Evolutionary conservation across 2,113 vertebrate genomes (phyloP), one percentile per base, ranked within the genome.

Genomic region (Todiramphus saurophagus): DNA sequence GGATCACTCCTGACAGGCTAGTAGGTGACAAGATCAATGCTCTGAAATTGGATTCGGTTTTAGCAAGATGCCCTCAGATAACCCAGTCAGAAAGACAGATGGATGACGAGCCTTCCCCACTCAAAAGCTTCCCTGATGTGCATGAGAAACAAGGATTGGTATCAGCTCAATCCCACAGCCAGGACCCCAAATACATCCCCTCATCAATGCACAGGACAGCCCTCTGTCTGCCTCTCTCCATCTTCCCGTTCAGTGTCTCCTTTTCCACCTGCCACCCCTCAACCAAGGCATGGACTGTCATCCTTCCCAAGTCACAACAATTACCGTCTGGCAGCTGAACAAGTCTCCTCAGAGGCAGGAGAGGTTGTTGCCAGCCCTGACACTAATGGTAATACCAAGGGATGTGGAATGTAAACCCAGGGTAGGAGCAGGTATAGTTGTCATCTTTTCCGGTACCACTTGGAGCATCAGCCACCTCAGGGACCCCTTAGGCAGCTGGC

Each of bases 1-100:
- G 24, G 69, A 79, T 69, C 17, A 7, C 62, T 94, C 48, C 80
- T 93, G 94, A 82, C 74, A 70, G 37, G 58, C 66, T 50, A 37
- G 4, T 2, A 23, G 74, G 87, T 87, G 93, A 79, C 86, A 77
- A 73, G 77, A 89, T 94, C 19, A 0, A 85, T 94, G 83, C 17
- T 87, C 89, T 69, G 86, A 82, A 91, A 94, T 85, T 91, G 81
- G 74, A 84, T 93, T 93, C 80, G 39, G 76, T 64, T 93, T 84
- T 69, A 87, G 69, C 4, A 3, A 91, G 92, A 69, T 94, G 89
- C 50, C 63, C 91, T 89, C 67, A 82, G 91, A 85, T 74, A 94
- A 89, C 70, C 23, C 74, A 58, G 86, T 82, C 95, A 77, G 77
- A 56, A 46, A 64, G 53, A 66, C 0, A 0, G 89, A 75, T 25